Evolutionary conservation across 2,113 vertebrate species (phyloP).

Genomic region (Forbesichthys agassizii): DNA sequence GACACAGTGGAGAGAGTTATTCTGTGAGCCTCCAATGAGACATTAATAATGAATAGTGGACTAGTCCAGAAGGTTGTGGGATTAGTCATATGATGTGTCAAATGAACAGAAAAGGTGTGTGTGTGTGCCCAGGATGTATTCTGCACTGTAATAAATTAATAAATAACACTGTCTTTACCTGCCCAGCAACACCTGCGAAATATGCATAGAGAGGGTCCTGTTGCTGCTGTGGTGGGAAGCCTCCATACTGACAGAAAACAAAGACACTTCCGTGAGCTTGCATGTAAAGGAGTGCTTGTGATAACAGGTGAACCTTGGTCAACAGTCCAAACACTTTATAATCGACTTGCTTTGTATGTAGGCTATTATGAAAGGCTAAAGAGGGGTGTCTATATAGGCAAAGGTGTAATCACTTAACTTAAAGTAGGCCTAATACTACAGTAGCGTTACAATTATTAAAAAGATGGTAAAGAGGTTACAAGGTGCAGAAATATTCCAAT

Average conservation of each 20-base stretch:
- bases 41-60: too few species aligned
- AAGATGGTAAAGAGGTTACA: too few species aligned
- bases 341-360: too few species aligned
- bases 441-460: too few species aligned
- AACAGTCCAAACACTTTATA: too few species aligned
- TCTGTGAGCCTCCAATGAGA: background rate
- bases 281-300: background rate
- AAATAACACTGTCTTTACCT: constrained; percentile 50
- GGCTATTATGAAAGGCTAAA: too few species aligned
- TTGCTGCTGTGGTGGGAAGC: constrained; percentile 52
- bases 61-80: too few species aligned
- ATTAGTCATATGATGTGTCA: too few species aligned
- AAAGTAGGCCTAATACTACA: too few species aligned
- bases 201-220: constrained; percentile 77
- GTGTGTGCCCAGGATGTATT: background rate
- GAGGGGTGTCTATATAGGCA: too few species aligned
- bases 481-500: too few species aligned
- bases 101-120: background rate
- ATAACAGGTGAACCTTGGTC: background rate
- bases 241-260: constrained; percentile 39
- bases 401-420: too few species aligned
- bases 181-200: constrained; percentile 73
- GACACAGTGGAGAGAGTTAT: background rate
- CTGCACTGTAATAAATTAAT: background rate
- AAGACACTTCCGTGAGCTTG: background rate